Evolutionary conservation across 2,888 invertebrate species (phyloP).

Genomic region (Nephrocerus scutellatus): DNA sequence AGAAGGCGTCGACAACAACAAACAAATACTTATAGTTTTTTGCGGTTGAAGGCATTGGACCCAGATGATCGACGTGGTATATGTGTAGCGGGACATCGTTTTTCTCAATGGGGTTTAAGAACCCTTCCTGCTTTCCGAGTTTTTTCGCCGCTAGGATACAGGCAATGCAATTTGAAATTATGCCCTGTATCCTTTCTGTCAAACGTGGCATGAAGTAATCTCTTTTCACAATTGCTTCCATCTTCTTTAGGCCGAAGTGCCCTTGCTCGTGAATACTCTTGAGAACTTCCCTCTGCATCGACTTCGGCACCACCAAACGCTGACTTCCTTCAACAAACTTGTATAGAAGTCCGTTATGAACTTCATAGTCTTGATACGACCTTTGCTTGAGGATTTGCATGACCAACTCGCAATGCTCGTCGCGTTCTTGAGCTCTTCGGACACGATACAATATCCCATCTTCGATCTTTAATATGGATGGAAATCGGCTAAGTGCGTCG

Average conservation of each 20-base stretch:
- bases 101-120: conserved; percentile 30
- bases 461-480: too few relatives aligned
- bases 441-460: not conserved
- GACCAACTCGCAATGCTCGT: conserved; percentile 4
- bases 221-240: not conserved
- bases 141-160: conserved; percentile 16
- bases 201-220: conserved; percentile 3
- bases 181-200: not conserved
- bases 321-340: conserved; percentile 1
- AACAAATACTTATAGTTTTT: conserved; percentile 1
- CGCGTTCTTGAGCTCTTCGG: not conserved
- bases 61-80: conserved; percentile 34
- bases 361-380: conserved; percentile 2
- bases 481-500: conserved; percentile 11
- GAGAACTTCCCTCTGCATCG: not conserved
- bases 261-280: conserved; percentile 1
- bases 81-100: conserved; percentile 28
- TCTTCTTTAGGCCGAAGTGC: not conserved
- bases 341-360: not conserved
- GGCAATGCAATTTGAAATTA: not conserved
- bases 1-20: conserved; percentile 5
- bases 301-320: conserved; percentile 1
- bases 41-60: conserved; percentile 26
- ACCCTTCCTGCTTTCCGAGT: conserved; percentile 34
- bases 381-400: not conserved